Evolutionary conservation across 2,888 invertebrate genomes (phyloP).

Genomic region (Aelia acuminata): DNA sequence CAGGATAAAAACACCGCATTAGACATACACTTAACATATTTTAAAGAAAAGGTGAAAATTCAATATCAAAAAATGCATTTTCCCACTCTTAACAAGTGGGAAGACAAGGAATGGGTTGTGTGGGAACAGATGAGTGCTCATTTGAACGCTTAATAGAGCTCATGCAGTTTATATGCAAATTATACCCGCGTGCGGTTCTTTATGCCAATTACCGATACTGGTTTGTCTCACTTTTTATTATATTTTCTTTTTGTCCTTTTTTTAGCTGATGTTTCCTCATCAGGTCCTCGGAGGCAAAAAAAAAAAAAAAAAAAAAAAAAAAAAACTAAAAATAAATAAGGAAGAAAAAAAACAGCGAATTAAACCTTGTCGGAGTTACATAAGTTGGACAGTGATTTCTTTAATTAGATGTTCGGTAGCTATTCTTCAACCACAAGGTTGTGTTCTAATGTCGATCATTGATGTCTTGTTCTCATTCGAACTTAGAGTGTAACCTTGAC

Average conservation of each 20-base stretch:
- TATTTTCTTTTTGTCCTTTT: not conserved
- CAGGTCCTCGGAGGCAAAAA: not conserved
- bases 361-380: not conserved
- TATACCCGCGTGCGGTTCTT: not conserved
- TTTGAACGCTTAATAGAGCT: not conserved
- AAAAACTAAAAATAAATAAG: too few species aligned
- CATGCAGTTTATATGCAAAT: constrained; percentile 30
- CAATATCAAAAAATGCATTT: not conserved
- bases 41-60: not conserved
- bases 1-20: not conserved
- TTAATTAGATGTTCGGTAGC: not conserved
- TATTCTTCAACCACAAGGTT: not conserved
- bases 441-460: not conserved
- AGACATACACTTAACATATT: not conserved
- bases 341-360: too few species aligned
- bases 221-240: not conserved
- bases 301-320: too few species aligned
- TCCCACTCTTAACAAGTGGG: not conserved
- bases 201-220: not conserved
- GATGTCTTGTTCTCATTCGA: too few species aligned
- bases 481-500: not conserved
- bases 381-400: not conserved
- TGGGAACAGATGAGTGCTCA: constrained; percentile 20
- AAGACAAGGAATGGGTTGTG: not conserved
- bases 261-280: not conserved